These are phyloP conservation scores for Drosophila fuyamai DNA, from an alignment of 1,140 invertebrate species.

Conservation along the genomic window DNA sequence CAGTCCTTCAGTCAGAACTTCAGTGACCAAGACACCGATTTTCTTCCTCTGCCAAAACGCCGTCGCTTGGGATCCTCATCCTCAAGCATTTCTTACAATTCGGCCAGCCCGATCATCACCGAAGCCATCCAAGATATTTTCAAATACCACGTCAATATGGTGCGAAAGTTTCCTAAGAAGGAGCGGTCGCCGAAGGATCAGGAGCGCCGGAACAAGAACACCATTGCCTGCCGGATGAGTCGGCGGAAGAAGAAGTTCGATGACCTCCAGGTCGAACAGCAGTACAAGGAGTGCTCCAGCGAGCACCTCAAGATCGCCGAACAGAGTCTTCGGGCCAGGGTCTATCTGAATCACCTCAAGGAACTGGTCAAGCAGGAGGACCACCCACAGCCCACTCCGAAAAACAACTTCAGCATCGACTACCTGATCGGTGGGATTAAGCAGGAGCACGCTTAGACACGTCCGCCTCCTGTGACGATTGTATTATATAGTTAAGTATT, in stretches of 20 bases:
- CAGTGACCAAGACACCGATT: conserved; percentile 40
- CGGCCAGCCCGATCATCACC: conserved; percentile 41
- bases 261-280: conserved; percentile 68
- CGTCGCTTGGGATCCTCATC: conserved; percentile 46
- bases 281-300: conserved; percentile 67
- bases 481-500: conserved; percentile 10
- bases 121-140: conserved; percentile 68
- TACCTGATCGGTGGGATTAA: conserved; percentile 57
- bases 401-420: conserved; percentile 62
- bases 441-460: conserved; percentile 24
- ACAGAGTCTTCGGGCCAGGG: conserved; percentile 57
- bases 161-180: conserved; percentile 78
- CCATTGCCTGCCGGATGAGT: conserved; percentile 77
- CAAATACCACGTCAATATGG: conserved; percentile 79
- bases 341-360: conserved; percentile 64
- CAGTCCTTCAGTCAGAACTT: conserved; percentile 38
- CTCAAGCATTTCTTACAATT: conserved; percentile 31
- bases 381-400: background rate
- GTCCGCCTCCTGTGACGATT: background rate
- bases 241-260: conserved; percentile 75
- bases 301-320: conserved; percentile 65
- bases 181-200: conserved; percentile 78
- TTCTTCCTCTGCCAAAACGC: conserved; percentile 45
- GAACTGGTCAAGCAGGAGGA: conserved; percentile 41
- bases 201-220: conserved; percentile 78